Evolutionary conservation across 1,140 invertebrate genomes (phyloP).

Genomic region (Drosophila pectinifera): DNA sequence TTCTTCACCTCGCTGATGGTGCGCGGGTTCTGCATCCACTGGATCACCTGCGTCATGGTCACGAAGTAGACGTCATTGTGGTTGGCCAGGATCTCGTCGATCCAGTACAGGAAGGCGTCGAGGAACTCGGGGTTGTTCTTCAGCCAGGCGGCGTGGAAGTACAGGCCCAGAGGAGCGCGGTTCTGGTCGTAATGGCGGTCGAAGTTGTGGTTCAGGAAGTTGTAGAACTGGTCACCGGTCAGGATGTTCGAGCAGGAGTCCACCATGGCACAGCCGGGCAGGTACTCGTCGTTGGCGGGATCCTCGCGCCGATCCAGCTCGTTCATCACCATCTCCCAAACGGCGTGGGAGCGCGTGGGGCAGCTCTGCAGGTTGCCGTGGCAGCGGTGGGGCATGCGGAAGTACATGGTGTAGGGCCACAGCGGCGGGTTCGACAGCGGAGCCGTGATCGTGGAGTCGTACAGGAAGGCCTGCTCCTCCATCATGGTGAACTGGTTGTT

Average conservation of each 20-base stretch:
- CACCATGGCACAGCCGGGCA: constrained; percentile 98
- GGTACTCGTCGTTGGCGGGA: constrained; percentile 94
- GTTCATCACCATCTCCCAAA: constrained; percentile 99
- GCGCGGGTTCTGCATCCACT: constrained; percentile 97
- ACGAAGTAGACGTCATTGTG: constrained; percentile 98
- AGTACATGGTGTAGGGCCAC: constrained; percentile 99
- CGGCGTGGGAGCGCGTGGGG: constrained; percentile 95
- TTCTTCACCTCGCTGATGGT: constrained; percentile 93
- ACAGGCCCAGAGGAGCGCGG: constrained; percentile 95
- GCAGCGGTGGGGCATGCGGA: constrained; percentile 97
- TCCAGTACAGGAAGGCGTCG: constrained; percentile 97
- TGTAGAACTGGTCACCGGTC: constrained; percentile 97
- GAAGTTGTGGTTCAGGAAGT: constrained; percentile 98
- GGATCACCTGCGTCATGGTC: constrained; percentile 98
- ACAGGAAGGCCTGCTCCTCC: constrained; percentile 98
- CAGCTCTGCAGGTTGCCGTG: constrained; percentile 97
- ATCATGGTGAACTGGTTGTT: constrained; percentile 99
- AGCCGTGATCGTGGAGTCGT: constrained; percentile 97
- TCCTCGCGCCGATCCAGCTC: constrained; percentile 96
- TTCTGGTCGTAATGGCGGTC: constrained; percentile 97
- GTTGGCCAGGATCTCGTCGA: constrained; percentile 94
- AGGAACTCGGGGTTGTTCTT: constrained; percentile 97
- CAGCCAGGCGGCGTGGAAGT: constrained; percentile 98
- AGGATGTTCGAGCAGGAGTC: constrained; percentile 98
- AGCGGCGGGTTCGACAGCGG: constrained; percentile 96